Evolutionary conservation across 2,113 vertebrate species (phyloP).

Genomic region (Macroglossus sobrinus): DNA sequence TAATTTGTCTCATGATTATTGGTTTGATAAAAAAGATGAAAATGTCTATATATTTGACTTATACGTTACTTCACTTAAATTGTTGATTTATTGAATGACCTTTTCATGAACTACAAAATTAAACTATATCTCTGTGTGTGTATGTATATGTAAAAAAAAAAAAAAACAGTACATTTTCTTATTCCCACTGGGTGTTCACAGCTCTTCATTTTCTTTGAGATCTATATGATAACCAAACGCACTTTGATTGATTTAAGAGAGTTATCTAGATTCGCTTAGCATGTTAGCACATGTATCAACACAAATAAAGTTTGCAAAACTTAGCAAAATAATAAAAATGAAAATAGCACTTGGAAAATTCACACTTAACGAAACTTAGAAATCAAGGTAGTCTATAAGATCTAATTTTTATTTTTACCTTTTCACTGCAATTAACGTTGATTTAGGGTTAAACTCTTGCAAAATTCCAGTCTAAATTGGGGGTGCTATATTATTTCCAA

Average conservation of each 20-base stretch:
- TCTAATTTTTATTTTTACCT: not conserved
- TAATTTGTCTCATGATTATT: not conserved
- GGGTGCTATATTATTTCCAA: slow-evolving; percentile 10
- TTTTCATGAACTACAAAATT: not conserved
- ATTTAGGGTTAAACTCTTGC: not conserved
- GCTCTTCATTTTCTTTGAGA: not conserved
- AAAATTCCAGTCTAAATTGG: not conserved
- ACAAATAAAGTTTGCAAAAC: not conserved
- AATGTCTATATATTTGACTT: not conserved
- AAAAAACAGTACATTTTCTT: not conserved
- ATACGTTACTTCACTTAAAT: not conserved
- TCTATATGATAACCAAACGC: not conserved
- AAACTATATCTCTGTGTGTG: not conserved
- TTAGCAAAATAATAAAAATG: not conserved
- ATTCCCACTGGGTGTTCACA: not conserved
- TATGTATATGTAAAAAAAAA: not conserved
- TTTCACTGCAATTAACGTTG: not conserved
- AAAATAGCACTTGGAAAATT: not conserved
- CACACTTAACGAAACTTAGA: not conserved
- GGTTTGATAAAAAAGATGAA: not conserved
- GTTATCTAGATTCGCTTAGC: not conserved
- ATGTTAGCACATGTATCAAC: not conserved
- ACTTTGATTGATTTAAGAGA: not conserved
- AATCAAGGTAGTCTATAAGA: not conserved
- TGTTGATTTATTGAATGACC: not conserved